Conservation (phyloP, 1,140 invertebrate species). For the Lepidostoma basale region DNA sequence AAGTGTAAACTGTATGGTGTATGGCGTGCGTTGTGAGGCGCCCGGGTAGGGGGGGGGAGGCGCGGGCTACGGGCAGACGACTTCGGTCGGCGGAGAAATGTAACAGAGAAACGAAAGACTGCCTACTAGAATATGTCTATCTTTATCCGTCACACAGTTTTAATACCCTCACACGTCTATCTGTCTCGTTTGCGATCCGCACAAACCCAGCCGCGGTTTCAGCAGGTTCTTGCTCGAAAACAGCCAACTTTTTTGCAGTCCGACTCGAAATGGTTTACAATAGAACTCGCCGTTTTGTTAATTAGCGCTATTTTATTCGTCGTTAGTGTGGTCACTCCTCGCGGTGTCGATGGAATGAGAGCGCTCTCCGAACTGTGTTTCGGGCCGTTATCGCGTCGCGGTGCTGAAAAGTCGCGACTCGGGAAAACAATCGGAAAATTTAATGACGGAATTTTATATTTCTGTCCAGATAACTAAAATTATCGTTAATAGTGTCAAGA, state of each 20-base stretch:
- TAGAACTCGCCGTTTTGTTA: neutral
- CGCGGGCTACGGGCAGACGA: too few relatives aligned
- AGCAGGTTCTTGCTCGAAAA: neutral
- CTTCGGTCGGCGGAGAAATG: conserved; percentile 19
- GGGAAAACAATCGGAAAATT: too few relatives aligned
- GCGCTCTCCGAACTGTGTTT: conserved; percentile 10
- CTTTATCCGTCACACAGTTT: neutral
- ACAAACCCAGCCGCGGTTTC: neutral
- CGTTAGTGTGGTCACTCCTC: neutral
- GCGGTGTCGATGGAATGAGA: conserved; percentile 2
- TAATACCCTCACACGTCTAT: neutral
- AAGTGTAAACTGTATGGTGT: too few relatives aligned
- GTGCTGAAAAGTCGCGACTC: too few relatives aligned
- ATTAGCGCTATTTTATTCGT: neutral
- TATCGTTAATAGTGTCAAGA: too few relatives aligned
- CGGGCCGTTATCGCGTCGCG: neutral
- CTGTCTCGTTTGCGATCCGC: conserved; percentile 7
- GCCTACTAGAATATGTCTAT: conserved; percentile 8
- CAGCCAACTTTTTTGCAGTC: neutral
- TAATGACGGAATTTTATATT: too few relatives aligned
- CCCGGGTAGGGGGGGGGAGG: too few relatives aligned
- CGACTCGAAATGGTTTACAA: neutral
- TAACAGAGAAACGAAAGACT: conserved; percentile 3
- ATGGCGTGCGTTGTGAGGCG: too few relatives aligned
- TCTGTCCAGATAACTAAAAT: too few relatives aligned